A percentile compares a stretch with the other conserved stretches of the same genome.
These are phyloP conservation scores for Asteroscopus sphinx DNA, from an alignment of 2,888 invertebrate genomes.

Conservation along the genomic window DNA sequence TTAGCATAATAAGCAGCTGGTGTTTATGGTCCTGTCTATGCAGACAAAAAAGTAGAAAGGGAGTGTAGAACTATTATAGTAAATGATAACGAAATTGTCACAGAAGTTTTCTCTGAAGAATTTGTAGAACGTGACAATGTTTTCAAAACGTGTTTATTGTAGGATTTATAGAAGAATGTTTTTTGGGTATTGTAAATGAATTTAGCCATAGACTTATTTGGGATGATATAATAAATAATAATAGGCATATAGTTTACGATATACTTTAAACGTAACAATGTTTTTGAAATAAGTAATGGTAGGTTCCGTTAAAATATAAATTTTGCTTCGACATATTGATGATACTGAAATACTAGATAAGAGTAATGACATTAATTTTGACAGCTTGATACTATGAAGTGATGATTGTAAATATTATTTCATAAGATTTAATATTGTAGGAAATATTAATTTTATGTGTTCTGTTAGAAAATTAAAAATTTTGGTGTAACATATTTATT, in stretches of 20 bases:
- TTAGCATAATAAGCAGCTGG: conserved; percentile 60
- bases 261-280: too few species aligned
- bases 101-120: not conserved
- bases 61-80: not conserved
- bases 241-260: too few species aligned
- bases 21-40: conserved; percentile 40
- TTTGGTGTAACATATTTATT: too few species aligned
- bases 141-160: not conserved
- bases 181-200: not conserved
- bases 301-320: not conserved
- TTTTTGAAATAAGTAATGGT: too few species aligned
- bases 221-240: not conserved
- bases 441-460: not conserved
- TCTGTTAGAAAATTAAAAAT: too few species aligned
- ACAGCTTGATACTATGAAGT: not conserved
- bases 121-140: not conserved
- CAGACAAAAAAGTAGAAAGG: not conserved
- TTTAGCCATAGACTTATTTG: not conserved
- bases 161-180: not conserved
- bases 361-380: conserved; percentile 6
- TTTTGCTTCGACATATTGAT: conserved; percentile 2
- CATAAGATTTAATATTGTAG: too few species aligned
- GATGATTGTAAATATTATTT: not conserved
- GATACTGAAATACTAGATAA: not conserved
- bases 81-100: not conserved